Conservation (phyloP, 2,797 vertebrate species). For the Anolis apletophallus region DNA sequence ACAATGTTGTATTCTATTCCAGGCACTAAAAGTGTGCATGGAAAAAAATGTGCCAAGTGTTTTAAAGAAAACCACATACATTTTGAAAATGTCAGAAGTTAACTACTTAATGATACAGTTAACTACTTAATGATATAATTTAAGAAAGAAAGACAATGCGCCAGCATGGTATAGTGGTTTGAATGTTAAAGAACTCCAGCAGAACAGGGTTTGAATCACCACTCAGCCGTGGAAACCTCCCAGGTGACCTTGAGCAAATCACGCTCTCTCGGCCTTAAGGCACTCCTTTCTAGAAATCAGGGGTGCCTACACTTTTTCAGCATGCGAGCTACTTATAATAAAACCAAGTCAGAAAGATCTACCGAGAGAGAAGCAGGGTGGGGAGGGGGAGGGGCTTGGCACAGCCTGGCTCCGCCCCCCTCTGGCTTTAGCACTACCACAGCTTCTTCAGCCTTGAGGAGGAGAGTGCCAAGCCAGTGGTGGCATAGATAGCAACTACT, state of each 20-base stretch:
- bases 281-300: neutral
- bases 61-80: neutral
- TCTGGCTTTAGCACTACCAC: too few relatives aligned
- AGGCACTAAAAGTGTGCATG: neutral
- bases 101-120: accelerated
- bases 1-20: neutral
- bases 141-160: neutral
- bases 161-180: neutral
- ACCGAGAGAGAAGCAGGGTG: too few relatives aligned
- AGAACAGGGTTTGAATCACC: too few relatives aligned
- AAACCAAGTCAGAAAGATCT: too few relatives aligned
- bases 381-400: too few relatives aligned
- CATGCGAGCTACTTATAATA: too few relatives aligned
- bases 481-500: too few relatives aligned
- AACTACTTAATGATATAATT: accelerated
- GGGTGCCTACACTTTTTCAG: too few relatives aligned
- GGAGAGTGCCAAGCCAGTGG: too few relatives aligned
- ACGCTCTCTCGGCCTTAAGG: neutral
- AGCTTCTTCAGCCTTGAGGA: too few relatives aligned
- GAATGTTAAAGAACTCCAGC: neutral
- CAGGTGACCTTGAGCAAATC: neutral
- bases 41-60: neutral
- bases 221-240: too few relatives aligned
- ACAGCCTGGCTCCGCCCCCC: too few relatives aligned
- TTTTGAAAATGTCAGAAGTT: accelerated